A percentile compares a stretch with the other conserved stretches of the same genome.
phyloP scores from a whole-genome alignment of 2,797 vertebrate species.

The Heliangelus exortis region DNA sequence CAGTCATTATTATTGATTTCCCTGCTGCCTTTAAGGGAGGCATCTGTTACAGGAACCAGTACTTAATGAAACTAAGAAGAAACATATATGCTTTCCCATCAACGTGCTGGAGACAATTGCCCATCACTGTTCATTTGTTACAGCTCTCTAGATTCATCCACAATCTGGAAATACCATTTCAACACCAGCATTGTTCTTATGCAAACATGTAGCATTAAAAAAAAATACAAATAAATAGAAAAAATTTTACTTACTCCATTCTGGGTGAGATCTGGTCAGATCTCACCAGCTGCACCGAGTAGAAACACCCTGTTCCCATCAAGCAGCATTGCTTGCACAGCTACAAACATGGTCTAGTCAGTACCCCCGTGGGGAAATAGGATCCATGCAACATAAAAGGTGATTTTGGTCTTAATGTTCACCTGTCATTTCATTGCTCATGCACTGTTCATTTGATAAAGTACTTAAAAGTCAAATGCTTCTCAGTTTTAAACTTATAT shows the following conservation, averaged over 20 bases:
- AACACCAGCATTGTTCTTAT: conserved; percentile 39
- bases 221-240: not conserved
- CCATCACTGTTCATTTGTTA: conserved; percentile 57
- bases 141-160: conserved; percentile 60
- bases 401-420: conserved; percentile 1
- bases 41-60: conserved; percentile 75
- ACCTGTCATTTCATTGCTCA: conserved; percentile 3
- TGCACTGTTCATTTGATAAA: conserved; percentile 40
- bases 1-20: conserved; percentile 76
- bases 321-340: not conserved
- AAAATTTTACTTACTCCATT: not conserved
- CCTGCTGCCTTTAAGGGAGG: conserved; percentile 68
- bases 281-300: not conserved
- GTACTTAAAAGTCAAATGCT: conserved; percentile 41
- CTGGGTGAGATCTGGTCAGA: not conserved
- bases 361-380: not conserved
- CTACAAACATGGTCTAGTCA: not conserved
- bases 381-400: not conserved
- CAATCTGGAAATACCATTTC: conserved; percentile 63
- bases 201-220: not conserved
- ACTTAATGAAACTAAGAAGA: conserved; percentile 64
- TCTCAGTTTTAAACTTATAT: conserved; percentile 20
- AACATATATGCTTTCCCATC: conserved; percentile 66
- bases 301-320: not conserved
- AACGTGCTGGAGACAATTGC: conserved; percentile 56